phyloP scores from a whole-genome alignment of 2,113 vertebrate species.

The Emydocephalus ijimae region DNA sequence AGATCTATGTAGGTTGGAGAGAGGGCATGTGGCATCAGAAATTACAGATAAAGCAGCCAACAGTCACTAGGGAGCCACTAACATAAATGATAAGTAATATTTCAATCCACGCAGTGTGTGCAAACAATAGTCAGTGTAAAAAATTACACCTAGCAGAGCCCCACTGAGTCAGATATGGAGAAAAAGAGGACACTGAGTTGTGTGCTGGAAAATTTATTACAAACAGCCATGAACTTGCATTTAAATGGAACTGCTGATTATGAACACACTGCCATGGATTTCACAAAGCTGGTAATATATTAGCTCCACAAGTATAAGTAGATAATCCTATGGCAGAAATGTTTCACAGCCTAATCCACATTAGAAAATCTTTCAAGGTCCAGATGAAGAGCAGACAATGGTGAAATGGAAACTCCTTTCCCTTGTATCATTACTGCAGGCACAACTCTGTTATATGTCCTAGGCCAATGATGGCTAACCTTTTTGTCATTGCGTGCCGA shows the following conservation, averaged over 20 bases:
- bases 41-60: constrained; percentile 13
- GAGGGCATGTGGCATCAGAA: constrained; percentile 1
- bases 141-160: constrained; percentile 1
- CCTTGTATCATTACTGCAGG: not conserved
- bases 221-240: constrained; percentile 44
- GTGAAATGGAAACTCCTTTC: not conserved
- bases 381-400: not conserved
- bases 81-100: constrained; percentile 37
- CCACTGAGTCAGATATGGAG: constrained; percentile 27
- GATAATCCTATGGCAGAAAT: constrained; percentile 43
- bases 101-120: constrained; percentile 26
- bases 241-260: constrained; percentile 62
- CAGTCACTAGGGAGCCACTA: constrained; percentile 41
- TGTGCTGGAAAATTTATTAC: constrained; percentile 51
- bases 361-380: constrained; percentile 42
- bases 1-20: not conserved
- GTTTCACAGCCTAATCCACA: constrained; percentile 53
- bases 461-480: too few relatives aligned
- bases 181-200: constrained; percentile 43
- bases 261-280: constrained; percentile 64
- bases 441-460: not conserved
- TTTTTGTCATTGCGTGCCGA: too few relatives aligned
- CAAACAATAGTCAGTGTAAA: constrained; percentile 32
- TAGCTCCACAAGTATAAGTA: constrained; percentile 56
- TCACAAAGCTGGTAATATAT: constrained; percentile 50